These are phyloP conservation scores for Triplophysa rosa DNA, from an alignment of 2,113 vertebrate species.

Conservation along the genomic window DNA sequence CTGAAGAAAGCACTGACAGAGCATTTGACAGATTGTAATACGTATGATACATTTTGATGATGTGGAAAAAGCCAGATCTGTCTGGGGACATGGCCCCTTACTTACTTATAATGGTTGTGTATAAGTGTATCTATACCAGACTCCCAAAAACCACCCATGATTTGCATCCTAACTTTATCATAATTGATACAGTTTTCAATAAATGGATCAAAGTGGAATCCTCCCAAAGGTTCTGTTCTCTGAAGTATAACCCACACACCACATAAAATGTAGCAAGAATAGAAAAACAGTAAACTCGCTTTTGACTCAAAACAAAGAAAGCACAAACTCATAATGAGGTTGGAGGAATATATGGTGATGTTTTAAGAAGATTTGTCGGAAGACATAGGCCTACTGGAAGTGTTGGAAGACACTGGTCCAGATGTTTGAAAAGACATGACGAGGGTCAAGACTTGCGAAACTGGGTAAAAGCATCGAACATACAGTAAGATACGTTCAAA, in stretches of 20 bases:
- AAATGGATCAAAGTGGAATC: neutral
- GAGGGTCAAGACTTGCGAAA: neutral
- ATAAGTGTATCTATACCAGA: no score
- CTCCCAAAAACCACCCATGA: no score
- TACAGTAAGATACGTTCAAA: constrained; percentile 18
- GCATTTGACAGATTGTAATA: no score
- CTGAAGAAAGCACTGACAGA: no score
- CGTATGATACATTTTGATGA: no score
- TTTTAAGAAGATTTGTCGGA: neutral
- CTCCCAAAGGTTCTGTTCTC: neutral
- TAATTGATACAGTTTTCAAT: neutral
- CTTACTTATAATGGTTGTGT: no score
- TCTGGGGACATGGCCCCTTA: no score
- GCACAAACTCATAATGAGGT: neutral
- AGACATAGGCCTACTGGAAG: neutral
- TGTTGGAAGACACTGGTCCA: neutral
- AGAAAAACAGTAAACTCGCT: neutral
- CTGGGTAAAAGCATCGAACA: neutral
- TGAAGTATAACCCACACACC: neutral
- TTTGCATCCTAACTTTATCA: neutral
- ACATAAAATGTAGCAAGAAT: neutral
- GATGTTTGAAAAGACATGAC: neutral
- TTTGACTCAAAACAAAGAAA: neutral
- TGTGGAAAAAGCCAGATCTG: no score
- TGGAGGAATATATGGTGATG: neutral